phyloP scores from a whole-genome alignment of 2,113 vertebrate species.

The Centrocercus urophasianus region DNA sequence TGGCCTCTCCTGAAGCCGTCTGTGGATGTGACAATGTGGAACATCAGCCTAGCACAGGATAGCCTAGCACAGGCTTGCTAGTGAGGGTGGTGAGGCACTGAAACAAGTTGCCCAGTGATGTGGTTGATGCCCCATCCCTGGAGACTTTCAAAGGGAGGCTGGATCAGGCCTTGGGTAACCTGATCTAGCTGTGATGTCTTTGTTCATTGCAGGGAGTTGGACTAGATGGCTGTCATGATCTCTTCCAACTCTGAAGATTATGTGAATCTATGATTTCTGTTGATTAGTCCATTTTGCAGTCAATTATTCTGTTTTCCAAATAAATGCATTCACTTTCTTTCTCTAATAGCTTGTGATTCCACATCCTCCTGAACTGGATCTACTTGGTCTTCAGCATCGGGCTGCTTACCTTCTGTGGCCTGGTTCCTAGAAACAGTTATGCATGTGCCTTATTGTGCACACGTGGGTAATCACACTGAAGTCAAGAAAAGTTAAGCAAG shows the following conservation, averaged over 20 bases:
- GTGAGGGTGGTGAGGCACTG: too few relatives aligned
- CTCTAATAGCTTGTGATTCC: neutral
- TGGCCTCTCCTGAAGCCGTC: neutral
- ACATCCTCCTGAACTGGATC: neutral
- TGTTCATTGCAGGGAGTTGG: too few relatives aligned
- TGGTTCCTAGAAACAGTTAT: constrained; percentile 49
- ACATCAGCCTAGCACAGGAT: neutral
- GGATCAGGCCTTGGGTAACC: too few relatives aligned
- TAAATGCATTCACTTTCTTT: neutral
- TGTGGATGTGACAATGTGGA: neutral
- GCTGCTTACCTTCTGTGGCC: constrained; percentile 56
- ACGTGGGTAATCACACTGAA: neutral
- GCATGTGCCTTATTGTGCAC: constrained; percentile 49
- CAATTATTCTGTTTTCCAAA: constrained; percentile 7
- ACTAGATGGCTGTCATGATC: too few relatives aligned
- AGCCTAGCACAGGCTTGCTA: neutral
- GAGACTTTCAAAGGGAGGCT: too few relatives aligned
- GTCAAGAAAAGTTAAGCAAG: constrained; percentile 65
- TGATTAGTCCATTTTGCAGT: neutral
- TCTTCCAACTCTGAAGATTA: too few relatives aligned
- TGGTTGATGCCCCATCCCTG: too few relatives aligned
- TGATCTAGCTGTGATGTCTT: too few relatives aligned
- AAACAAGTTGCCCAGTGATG: too few relatives aligned
- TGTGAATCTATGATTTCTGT: neutral
- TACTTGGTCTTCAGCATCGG: neutral